Conservation (phyloP, 2,888 invertebrate genomes). For the Rhagonycha fulva region DNA sequence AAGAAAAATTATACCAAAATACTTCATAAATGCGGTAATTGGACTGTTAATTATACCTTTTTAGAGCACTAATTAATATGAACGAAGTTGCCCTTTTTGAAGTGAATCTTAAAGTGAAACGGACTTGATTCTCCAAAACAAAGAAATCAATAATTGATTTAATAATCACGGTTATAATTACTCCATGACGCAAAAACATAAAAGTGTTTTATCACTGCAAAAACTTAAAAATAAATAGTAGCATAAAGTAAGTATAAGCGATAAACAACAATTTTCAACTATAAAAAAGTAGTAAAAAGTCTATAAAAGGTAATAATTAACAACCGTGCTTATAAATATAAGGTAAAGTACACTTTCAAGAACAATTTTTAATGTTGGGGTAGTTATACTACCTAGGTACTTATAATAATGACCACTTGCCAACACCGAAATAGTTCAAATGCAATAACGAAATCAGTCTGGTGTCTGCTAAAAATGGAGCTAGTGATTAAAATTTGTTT, state of each 20-base stretch:
- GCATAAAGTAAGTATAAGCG: slow-evolving; percentile 1
- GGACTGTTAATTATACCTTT: not conserved
- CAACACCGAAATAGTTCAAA: not conserved
- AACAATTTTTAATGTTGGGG: not conserved
- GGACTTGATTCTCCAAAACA: not conserved
- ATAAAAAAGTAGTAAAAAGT: slow-evolving; percentile 15
- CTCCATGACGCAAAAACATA: not conserved
- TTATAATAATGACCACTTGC: not conserved
- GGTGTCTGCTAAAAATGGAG: not conserved
- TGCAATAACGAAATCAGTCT: not conserved
- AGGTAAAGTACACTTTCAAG: not conserved
- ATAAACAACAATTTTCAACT: slow-evolving; percentile 17
- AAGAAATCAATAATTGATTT: not conserved
- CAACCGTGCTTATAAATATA: slow-evolving; percentile 5
- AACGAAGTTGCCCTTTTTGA: not conserved
- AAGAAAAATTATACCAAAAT: not conserved
- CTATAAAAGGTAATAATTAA: slow-evolving; percentile 13
- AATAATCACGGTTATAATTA: not conserved
- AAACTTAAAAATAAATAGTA: slow-evolving; percentile 15
- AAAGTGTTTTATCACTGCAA: not conserved
- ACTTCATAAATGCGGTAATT: not conserved
- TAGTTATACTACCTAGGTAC: not conserved
- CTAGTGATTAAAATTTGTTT: too few relatives aligned
- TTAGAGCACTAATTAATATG: not conserved
- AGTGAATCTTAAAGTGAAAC: too few relatives aligned